Conservation (phyloP, 1,140 invertebrate genomes). For the Acromyrmex charruanus region DNA sequence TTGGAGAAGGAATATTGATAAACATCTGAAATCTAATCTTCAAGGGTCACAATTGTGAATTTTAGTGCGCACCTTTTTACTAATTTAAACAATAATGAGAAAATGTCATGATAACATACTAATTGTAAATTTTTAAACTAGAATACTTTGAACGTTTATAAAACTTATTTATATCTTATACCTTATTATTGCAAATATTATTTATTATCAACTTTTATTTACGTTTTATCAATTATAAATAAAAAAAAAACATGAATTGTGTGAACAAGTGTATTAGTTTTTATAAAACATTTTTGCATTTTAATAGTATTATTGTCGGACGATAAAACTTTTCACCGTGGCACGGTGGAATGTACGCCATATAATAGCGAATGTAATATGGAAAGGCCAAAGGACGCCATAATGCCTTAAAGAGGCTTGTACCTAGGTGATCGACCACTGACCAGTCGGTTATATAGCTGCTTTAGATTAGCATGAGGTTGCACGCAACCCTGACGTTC, state of each 20-base stretch:
- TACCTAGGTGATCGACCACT: constrained; percentile 77
- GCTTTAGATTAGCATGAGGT: constrained; percentile 84
- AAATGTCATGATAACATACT: background rate
- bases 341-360: background rate
- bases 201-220: no score
- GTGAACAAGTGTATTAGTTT: background rate
- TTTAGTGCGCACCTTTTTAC: background rate
- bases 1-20: constrained; percentile 61
- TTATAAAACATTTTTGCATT: background rate
- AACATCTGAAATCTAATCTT: constrained; percentile 23
- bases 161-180: no score
- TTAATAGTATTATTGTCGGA: constrained; percentile 11
- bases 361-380: constrained; percentile 23
- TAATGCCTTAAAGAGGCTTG: constrained; percentile 34
- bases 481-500: constrained; percentile 84
- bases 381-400: constrained; percentile 41
- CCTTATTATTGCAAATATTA: no score
- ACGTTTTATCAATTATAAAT: no score
- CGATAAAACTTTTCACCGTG: background rate
- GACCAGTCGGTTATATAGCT: constrained; percentile 83
- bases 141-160: background rate
- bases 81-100: background rate
- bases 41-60: background rate
- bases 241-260: background rate
- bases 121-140: background rate